phyloP scores from a whole-genome alignment of 2,888 invertebrate species.

The Gisinianus flammeolus region DNA sequence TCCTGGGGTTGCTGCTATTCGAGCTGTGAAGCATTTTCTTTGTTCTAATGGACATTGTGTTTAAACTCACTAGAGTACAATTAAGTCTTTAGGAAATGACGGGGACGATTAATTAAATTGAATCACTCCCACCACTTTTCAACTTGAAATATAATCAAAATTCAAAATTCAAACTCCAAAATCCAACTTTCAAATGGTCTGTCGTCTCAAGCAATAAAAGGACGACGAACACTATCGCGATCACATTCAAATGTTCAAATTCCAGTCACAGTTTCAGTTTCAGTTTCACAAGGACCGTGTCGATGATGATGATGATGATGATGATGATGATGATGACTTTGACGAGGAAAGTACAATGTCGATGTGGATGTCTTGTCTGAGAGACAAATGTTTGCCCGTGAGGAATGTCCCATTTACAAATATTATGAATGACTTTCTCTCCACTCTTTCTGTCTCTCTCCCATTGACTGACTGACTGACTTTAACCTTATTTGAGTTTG shows the following conservation, averaged over 20 bases:
- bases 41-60: slow-evolving; percentile 9
- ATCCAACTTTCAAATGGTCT: too few relatives aligned
- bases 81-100: slow-evolving; percentile 10
- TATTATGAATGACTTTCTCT: slow-evolving; percentile 28
- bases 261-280: neutral
- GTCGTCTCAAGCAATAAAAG: neutral
- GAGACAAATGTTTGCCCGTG: slow-evolving; percentile 4
- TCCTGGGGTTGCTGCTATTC: neutral
- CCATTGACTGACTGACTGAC: neutral
- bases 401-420: slow-evolving; percentile 37
- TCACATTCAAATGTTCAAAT: neutral
- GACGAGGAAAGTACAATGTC: neutral
- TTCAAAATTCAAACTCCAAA: too few relatives aligned
- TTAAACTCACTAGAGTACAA: slow-evolving; percentile 27
- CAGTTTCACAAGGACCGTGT: too few relatives aligned
- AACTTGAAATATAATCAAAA: too few relatives aligned
- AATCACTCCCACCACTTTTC: neutral
- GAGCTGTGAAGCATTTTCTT: too few relatives aligned
- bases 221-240: neutral
- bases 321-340: too few relatives aligned
- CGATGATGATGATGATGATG: too few relatives aligned
- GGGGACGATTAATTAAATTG: slow-evolving; percentile 32
- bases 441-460: neutral
- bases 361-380: neutral
- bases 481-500: too few relatives aligned